phyloP scores from a whole-genome alignment of 2,113 vertebrate species.

The Corythornis cristatus region DNA sequence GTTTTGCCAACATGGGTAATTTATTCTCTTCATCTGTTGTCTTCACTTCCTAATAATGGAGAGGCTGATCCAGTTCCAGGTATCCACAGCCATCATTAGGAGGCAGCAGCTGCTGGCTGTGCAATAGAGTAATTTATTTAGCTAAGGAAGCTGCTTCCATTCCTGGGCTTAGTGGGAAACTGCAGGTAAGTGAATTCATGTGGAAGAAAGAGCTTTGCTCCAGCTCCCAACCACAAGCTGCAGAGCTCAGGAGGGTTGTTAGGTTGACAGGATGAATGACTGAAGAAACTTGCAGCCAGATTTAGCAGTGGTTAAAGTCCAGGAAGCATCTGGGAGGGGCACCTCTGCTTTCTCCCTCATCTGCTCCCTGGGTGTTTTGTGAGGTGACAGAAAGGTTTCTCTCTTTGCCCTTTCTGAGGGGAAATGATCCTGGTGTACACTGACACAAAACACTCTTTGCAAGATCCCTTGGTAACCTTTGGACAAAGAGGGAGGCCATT shows the following conservation, averaged over 20 bases:
- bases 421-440: background rate
- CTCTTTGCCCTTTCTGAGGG: background rate
- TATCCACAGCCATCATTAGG: background rate
- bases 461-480: background rate
- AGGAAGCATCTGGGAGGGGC: background rate
- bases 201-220: background rate
- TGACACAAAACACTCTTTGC: background rate
- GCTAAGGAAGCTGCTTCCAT: background rate
- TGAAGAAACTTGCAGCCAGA: background rate
- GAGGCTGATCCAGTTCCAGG: constrained; percentile 18
- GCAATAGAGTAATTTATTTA: background rate
- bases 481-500: background rate
- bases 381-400: background rate
- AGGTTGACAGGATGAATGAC: background rate
- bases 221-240: background rate
- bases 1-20: constrained; percentile 18
- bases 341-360: background rate
- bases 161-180: background rate
- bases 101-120: background rate
- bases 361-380: background rate
- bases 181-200: background rate
- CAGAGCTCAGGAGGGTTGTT: background rate
- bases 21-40: constrained; percentile 33
- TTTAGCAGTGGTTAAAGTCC: background rate
- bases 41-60: constrained; percentile 10